These are phyloP conservation scores for Ploceus nigricollis DNA, from an alignment of 2,113 vertebrate species.

Conservation along the genomic window DNA sequence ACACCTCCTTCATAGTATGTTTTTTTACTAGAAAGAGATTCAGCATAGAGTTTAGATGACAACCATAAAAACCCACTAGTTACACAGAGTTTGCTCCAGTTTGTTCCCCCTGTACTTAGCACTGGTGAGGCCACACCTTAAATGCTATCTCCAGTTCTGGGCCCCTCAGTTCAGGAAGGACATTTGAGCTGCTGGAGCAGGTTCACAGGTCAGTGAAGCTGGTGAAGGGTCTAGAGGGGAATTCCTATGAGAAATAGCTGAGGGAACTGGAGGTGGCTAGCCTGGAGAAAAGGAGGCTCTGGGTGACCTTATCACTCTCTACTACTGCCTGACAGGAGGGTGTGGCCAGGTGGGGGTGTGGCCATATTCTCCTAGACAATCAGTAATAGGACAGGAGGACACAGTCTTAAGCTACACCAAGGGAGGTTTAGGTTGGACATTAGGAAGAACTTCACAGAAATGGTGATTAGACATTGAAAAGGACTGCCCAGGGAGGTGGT, in stretches of 20 bases:
- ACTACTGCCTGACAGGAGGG: background rate
- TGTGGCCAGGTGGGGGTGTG: background rate
- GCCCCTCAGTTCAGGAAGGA: background rate
- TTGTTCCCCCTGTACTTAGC: background rate
- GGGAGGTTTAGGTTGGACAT: background rate
- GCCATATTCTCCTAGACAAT: background rate
- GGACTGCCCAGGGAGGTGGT: background rate
- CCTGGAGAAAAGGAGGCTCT: background rate
- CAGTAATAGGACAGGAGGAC: background rate
- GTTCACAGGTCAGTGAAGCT: background rate
- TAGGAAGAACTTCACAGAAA: background rate
- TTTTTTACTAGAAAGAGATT: background rate
- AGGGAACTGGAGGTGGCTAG: background rate
- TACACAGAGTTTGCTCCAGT: background rate
- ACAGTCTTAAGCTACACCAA: background rate
- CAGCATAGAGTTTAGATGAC: background rate
- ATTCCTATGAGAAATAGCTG: background rate
- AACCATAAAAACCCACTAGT: background rate
- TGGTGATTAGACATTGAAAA: background rate
- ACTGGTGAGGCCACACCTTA: background rate
- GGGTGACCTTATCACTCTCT: fast-evolving
- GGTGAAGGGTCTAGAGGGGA: background rate
- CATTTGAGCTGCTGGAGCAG: fast-evolving
- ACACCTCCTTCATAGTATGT: background rate
- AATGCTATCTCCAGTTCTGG: background rate